Percentiles rank a stretch among this genome's conserved stretches.
Evolutionary conservation across 1,140 invertebrate species (phyloP).

Genomic region (Penaeus vannamei): DNA sequence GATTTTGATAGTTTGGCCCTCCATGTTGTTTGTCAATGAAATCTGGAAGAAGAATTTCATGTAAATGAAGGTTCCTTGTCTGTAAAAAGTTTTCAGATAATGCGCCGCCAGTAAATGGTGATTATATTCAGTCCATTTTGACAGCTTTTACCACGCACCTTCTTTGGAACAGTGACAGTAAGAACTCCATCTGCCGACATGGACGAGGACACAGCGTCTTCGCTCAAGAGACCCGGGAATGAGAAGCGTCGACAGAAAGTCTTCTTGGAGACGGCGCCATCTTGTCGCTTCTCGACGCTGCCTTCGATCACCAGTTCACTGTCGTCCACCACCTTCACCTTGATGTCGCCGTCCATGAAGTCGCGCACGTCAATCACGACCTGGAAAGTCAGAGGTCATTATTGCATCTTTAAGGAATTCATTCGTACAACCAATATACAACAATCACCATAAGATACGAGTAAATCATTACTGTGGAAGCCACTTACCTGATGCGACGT

Average conservation of each 20-base stretch:
- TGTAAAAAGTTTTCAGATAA: too few relatives aligned
- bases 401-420: neutral
- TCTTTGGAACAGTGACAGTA: conserved; percentile 58
- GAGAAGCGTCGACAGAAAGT: conserved; percentile 60
- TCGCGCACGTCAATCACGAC: conserved; percentile 65
- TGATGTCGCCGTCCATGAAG: conserved; percentile 62
- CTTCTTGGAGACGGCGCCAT: conserved; percentile 45
- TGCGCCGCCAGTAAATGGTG: too few relatives aligned
- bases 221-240: conserved; percentile 57
- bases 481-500: conserved; percentile 43
- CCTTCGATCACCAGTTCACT: conserved; percentile 65
- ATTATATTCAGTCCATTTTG: too few relatives aligned
- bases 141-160: conserved; percentile 6
- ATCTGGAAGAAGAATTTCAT: neutral
- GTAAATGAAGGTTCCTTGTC: too few relatives aligned
- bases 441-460: too few relatives aligned
- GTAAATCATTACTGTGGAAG: too few relatives aligned
- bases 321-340: conserved; percentile 65
- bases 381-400: neutral
- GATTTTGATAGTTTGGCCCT: neutral
- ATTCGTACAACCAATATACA: too few relatives aligned
- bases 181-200: conserved; percentile 65
- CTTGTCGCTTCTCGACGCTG: conserved; percentile 53
- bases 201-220: conserved; percentile 56
- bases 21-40: neutral